Evolutionary conservation across 2,888 invertebrate species (phyloP), one percentile per base, ranked within the genome.

Genomic region (Drosophila antonietae): DNA sequence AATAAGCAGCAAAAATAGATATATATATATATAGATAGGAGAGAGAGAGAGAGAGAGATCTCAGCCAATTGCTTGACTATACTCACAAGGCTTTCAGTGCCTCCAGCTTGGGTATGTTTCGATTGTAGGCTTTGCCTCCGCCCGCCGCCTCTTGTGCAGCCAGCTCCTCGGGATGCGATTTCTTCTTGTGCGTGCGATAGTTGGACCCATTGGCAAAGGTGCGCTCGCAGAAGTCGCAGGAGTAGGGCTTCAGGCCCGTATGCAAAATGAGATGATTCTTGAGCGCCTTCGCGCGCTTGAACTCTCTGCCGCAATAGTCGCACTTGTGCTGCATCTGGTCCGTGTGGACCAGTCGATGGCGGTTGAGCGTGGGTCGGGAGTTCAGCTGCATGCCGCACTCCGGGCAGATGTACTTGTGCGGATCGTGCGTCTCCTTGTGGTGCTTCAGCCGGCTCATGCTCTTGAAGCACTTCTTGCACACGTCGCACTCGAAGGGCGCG

Each of bases 401-500:
- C 3, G 91, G 88, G 33, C 92, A 92, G 12, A 92, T 81, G 68
- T 92, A 91, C 60, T 92, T 92, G 56, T 91, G 91, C 3, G 91
- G 90, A 71, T 91, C 91, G 44, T 92, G 92, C 0, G 86, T 92
- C 72, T 92, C 92, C 80, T 91, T 89, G 57, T 92, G 92, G 8
- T 78, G 88, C 81, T 92, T 76, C 33, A 92, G 58, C 3, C 92
- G 85, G n/a, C 83, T 83, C 46, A 88, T 78, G 71, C 91, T 92
- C 71, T 93, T 93, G 57, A 93, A 93, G 47, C 89, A 90, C 60
- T 93, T 93, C 35, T 91, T 90, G 81, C 93, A 93, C 23, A 92
- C 92, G 6, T 92, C 91, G 72, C 94, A 94, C 62, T 93, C 92
- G 77, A 92, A 93, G 0, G 93, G 94, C 0, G 93, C 91, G 12